Percentiles rank a stretch among this genome's conserved stretches.
Conservation (phyloP, 2,888 invertebrate genomes). For the Spodoptera picta region DNA sequence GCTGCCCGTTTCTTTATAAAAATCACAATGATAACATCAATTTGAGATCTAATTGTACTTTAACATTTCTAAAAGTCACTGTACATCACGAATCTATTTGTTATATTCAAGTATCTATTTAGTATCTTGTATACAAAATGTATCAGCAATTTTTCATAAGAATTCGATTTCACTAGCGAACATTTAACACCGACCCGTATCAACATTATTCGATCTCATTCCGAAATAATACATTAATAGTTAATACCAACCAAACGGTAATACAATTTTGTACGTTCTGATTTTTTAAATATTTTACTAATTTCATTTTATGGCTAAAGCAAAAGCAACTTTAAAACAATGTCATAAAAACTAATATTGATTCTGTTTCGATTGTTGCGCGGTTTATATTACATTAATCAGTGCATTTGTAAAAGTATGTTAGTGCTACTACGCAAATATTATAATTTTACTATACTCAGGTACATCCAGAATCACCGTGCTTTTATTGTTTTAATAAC, state of each 20-base stretch:
- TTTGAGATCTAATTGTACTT: slow-evolving; percentile 74
- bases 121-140: slow-evolving; percentile 57
- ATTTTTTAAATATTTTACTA: slow-evolving; percentile 5
- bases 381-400: slow-evolving; percentile 8
- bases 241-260: slow-evolving; percentile 5
- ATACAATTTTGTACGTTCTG: slow-evolving; percentile 10
- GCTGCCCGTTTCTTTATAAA: slow-evolving; percentile 31
- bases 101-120: slow-evolving; percentile 49
- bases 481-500: slow-evolving; percentile 12
- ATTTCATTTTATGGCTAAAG: slow-evolving; percentile 3
- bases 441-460: slow-evolving; percentile 39
- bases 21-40: slow-evolving; percentile 51
- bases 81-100: slow-evolving; percentile 46
- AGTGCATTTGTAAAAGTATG: slow-evolving; percentile 20
- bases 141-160: slow-evolving; percentile 63
- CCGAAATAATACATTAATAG: slow-evolving; percentile 29
- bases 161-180: slow-evolving; percentile 47
- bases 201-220: slow-evolving; percentile 18
- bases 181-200: slow-evolving; percentile 24
- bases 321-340: slow-evolving; percentile 2
- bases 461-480: slow-evolving; percentile 36
- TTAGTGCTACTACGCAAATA: slow-evolving; percentile 22
- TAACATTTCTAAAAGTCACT: slow-evolving; percentile 54
- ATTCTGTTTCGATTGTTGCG: slow-evolving; percentile 4
- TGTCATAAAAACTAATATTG: slow-evolving; percentile 6